A percentile compares a stretch with the other conserved stretches of the same genome.
Evolutionary conservation across 2,797 vertebrate species (phyloP).

Genomic region (Danio aesculapii): DNA sequence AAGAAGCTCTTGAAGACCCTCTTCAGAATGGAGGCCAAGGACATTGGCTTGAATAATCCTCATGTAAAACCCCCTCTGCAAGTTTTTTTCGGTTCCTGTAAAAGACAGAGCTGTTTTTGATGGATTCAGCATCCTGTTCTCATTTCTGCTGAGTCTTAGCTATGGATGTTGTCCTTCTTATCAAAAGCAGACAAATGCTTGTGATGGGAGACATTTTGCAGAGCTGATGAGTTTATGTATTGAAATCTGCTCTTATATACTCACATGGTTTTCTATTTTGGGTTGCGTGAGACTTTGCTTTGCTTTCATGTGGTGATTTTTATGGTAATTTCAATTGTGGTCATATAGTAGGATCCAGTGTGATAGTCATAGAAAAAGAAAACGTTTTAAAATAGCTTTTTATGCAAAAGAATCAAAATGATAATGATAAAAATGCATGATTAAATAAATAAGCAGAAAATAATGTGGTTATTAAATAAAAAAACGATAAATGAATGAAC

Average conservation of each 20-base stretch:
- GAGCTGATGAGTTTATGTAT: background rate
- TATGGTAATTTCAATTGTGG: background rate
- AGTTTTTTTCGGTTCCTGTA: constrained; percentile 27
- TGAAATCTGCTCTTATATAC: constrained; percentile 1
- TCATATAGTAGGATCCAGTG: background rate
- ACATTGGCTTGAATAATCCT: background rate
- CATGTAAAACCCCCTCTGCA: background rate
- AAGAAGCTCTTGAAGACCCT: constrained; percentile 27
- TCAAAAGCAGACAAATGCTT: constrained; percentile 23
- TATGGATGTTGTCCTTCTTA: background rate
- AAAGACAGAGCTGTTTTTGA: constrained; percentile 28
- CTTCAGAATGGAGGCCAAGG: constrained; percentile 27
- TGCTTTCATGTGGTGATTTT: constrained; percentile 24
- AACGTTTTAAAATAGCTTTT: background rate
- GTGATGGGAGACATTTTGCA: background rate
- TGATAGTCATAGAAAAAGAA: background rate
- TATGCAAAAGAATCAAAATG: too few relatives aligned
- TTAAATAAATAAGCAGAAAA: too few relatives aligned
- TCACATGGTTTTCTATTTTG: background rate
- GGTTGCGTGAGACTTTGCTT: constrained; percentile 4
- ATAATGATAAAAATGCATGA: too few relatives aligned
- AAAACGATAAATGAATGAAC: too few relatives aligned
- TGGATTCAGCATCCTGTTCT: constrained; percentile 35
- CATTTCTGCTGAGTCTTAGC: constrained; percentile 24
- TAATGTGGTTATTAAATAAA: too few relatives aligned